A percentile compares a stretch with the other conserved stretches of the same genome.
These are phyloP conservation scores for Saguinus midas DNA, from an alignment of 2,113 vertebrate species.

Conservation along the genomic window DNA sequence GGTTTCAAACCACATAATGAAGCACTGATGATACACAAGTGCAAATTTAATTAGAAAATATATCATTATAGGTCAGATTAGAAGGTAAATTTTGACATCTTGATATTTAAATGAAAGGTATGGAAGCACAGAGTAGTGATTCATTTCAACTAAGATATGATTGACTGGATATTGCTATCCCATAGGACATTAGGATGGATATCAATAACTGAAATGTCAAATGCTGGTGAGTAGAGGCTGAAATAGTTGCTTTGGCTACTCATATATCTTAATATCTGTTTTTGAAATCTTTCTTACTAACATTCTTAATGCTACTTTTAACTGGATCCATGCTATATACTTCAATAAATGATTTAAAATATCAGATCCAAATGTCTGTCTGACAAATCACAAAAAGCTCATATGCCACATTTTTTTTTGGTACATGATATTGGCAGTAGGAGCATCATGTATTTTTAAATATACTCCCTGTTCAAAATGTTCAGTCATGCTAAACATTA, in stretches of 20 bases:
- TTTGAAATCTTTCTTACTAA: slow-evolving; percentile 11
- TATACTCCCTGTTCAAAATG: background rate
- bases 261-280: background rate
- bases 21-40: background rate
- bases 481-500: background rate
- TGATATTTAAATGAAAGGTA: slow-evolving; percentile 31
- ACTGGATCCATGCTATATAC: background rate
- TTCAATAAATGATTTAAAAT: slow-evolving; percentile 28
- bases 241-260: background rate
- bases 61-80: slow-evolving; percentile 7
- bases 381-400: background rate
- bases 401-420: background rate
- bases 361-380: background rate
- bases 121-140: background rate
- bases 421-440: background rate
- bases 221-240: background rate
- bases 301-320: slow-evolving; percentile 6
- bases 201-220: background rate
- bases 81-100: background rate
- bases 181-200: background rate
- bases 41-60: slow-evolving; percentile 47
- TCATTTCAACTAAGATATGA: background rate
- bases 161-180: background rate
- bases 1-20: slow-evolving; percentile 33
- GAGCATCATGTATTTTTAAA: background rate